phyloP scores from a whole-genome alignment of 2,797 vertebrate genomes.

The Tarsius wallacei region DNA sequence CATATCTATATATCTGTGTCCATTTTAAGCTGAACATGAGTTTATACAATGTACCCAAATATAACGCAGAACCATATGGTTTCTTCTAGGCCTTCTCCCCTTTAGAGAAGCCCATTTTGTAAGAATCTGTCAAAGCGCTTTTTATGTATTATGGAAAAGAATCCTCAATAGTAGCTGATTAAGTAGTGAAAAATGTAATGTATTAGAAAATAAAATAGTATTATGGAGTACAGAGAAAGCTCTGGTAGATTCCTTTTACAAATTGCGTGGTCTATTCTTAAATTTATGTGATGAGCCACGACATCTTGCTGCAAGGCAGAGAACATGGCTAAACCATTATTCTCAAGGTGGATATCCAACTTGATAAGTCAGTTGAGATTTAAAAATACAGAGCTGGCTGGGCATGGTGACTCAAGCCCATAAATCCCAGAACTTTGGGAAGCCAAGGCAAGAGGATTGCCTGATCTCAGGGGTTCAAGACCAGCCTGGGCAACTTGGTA shows the following conservation, averaged over 20 bases:
- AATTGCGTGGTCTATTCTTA: neutral
- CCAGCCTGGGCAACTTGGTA: too few relatives aligned
- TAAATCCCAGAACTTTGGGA: too few relatives aligned
- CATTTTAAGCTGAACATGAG: neutral
- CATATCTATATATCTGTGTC: neutral
- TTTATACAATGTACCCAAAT: neutral
- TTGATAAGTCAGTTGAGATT: neutral
- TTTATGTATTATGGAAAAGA: neutral
- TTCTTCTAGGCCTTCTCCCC: neutral
- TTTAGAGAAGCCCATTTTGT: neutral
- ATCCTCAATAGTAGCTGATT: neutral
- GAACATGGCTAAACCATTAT: neutral
- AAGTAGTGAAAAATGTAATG: constrained; percentile 1
- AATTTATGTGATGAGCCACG: neutral
- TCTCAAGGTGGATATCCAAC: neutral
- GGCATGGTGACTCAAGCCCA: too few relatives aligned
- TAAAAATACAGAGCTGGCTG: too few relatives aligned
- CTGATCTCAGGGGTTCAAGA: too few relatives aligned
- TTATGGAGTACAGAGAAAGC: neutral
- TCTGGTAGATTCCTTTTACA: neutral
- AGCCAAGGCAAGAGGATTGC: too few relatives aligned
- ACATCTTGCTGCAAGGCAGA: neutral
- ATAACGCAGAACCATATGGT: neutral
- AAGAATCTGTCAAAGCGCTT: neutral
- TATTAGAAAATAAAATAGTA: neutral